Base-by-base conservation (phyloP, 53 echinoderm and acorn worm species). In the Stichopus horrens region DNA sequence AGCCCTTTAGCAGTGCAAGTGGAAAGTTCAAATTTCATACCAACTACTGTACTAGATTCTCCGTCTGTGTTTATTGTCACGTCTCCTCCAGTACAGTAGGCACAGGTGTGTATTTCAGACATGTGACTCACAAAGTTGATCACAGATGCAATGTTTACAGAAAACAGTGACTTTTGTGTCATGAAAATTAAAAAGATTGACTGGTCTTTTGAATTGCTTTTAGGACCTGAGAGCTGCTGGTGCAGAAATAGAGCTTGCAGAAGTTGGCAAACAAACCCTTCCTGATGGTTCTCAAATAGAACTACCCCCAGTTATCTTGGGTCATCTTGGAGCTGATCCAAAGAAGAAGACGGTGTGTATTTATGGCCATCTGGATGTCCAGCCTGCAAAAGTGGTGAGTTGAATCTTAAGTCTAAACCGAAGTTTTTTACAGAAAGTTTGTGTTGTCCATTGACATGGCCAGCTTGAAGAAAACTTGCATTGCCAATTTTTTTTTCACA, bases 321-420 rank as follows among this genome's bases (percentile, higher is more conserved):
- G 97, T 90, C 75, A 91, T 89, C 93, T 97, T 60, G 97, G 97
- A 19, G 87, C 90, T 51, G 95, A 95, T 90, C 95, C 94, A 7
- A 91, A 92, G 53, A 97, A 97, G 93, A 95, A 95, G 92, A 95
- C 94, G 4, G 93, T 95, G 55, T 94, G 91, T 52, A 95, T 95
- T 75, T 95, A 95, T 54, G 95, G 95, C 51, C 97, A 97, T 91
- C 92, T 96, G 75, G 97, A 97, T 90, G 97, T 97, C 58, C 97
- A 97, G 22, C 97, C 97, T 11, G 97, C 97, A 53, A 94, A 95
- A 54, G 52, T 83, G 92, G 96, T 96, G 21, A 86, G 85, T 55
- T 37, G 37, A 37, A 37, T 37, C 0, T 37, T 67, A 67, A 11
- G 3, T 67, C 13, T 11, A 67, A 0, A n/a, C 68, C 13, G 3